Evolutionary conservation across 2,888 invertebrate species (phyloP), one percentile per base, ranked within the genome.

Genomic region (Belgica antarctica): DNA sequence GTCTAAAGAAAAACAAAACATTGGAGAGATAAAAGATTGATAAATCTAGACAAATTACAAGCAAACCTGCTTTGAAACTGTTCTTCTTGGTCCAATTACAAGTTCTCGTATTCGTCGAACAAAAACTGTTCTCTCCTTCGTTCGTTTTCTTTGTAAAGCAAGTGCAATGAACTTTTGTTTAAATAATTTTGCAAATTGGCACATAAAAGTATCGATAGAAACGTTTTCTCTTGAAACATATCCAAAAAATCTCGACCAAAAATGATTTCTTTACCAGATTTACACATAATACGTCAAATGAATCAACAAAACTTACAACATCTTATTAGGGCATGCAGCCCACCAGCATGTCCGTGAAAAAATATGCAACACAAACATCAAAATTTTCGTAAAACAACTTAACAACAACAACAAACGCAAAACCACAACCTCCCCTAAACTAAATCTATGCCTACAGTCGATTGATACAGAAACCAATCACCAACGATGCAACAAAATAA

Each of bases 401-500:
- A 70, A 79, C 77, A 79, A 78, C 75, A 76, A 72, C 79, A 80
- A 80, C 78, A 78, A 80, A 80, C 78, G 80, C 76, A 77, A 73
- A 75, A 76, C 74, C 76, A 77, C 80, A 81, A 80, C 79, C 79
- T 78, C 80, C 81, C 82, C 78, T 76, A 77, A 77, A 82, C 80
- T 80, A 78, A 81, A 82, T 81, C 82, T 81, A 83, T 81, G 83
- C 84, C 84, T 83, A 83, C 83, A 84, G 84, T 84, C 79, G 79
- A 79, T 79, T 79, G 79, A 79, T 75, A 73, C 72, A 74, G 69
- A 47, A 71, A 71, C 70, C 70, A 70, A 70, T 57, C 70, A 70
- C 31, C 27, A 36, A 63, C 31, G 46, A 41, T 22, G 22, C 46
- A 52, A 65, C 8, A 52, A 31, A 61, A 25, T n/a, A n/a, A n/a